Base-by-base conservation (phyloP, 2,888 invertebrate genomes). In the Copidosoma aretas region DNA sequence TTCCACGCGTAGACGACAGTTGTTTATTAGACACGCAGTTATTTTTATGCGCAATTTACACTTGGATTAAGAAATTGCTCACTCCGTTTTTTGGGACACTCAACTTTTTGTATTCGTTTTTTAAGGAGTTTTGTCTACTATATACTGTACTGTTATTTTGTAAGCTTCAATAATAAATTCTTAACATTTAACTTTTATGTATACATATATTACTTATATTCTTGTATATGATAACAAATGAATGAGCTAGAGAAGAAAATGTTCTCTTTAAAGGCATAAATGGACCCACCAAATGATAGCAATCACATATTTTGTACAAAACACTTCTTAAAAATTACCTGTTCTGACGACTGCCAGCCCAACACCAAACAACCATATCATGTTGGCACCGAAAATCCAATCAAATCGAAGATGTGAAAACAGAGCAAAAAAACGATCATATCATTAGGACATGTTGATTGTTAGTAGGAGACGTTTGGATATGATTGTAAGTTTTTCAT, bases 261-360 rank as follows among this genome's bases (percentile, higher is more conserved):
- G 4, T 46, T 8, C 17, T 46, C 17, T 46, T 12, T 2, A 8
- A 46, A 15, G 3, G 17, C 2, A 17, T 14, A 41, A 41, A 41
- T 41, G 14, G 17, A 46, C 17, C 12, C 43, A 14, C 12, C 12
- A 46, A 46, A 15, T 46, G 43, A 17, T 17, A 46, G 15, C 14
- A 46, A 12, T 15, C 43, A 46, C 43, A 46, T 8, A 32, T 32
- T 32, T 3, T 46, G 3, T 46, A 46, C 17, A 17, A 46, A 46
- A 46, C 43, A 46, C 12, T 46, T 67, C 62, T 64, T 64, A 19
- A 68, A 60, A 70, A 43, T 83, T 83, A 83, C 83, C 83, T 83
- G 83, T 78, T 82, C 72, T 83, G 83, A 78, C 82, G 82, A 82
- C 83, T 83, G 83, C 76, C 75, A 80, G 71, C 82, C 82, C 82